Base-by-base conservation (phyloP, 2,888 invertebrate genomes). In the Melipona bicolor region DNA sequence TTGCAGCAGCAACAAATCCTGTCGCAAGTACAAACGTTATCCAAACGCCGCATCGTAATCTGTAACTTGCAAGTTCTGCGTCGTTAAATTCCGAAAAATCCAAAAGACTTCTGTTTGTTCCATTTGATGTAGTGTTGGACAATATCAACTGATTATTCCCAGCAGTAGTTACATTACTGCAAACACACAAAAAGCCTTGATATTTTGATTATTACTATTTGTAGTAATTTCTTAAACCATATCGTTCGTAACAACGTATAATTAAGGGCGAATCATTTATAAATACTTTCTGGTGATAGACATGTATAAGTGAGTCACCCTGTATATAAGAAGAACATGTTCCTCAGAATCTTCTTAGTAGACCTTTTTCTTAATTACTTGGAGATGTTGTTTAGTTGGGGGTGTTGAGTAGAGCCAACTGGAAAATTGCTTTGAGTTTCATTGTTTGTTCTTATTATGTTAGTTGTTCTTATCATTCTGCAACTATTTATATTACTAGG, bases 1-100 rank as follows among this genome's bases (percentile, higher is more conserved):
- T 97, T 43, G 96, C 96, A 50, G 96, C 96, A 0, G 96, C 97
- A 71, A 97, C 95, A 91, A 97, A 97, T 59, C 97, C 96, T 0
- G 97, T 96, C 2, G 96, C 96, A 68, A 97, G 93, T 21, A 96
- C 96, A 89, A 97, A 96, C 0, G 97, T 96, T 61, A 97, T 96
- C 95, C 97, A 96, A 95, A 97, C 96, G 95, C 95, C 92, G 95
- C 96, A 92, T 95, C 95, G 93, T 95, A 96, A 92, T 95, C 96
- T 90, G 95, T 96, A 94, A 91, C 95, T 92, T 94, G 95, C 91
- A 95, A 95, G 85, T 96, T 96, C 95, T 95, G 96, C 94, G 96
- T 96, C 92, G 96, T 95, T 95, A 96, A 97, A 94, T 96, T 96
- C 90, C 96, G 97, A 94, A 96, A 96, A 95, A 96, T 96, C 96